A percentile compares a stretch with the other conserved stretches of the same genome.
phyloP scores from a whole-genome alignment of 2,113 vertebrate species.

The Bagarius yarrelli region DNA sequence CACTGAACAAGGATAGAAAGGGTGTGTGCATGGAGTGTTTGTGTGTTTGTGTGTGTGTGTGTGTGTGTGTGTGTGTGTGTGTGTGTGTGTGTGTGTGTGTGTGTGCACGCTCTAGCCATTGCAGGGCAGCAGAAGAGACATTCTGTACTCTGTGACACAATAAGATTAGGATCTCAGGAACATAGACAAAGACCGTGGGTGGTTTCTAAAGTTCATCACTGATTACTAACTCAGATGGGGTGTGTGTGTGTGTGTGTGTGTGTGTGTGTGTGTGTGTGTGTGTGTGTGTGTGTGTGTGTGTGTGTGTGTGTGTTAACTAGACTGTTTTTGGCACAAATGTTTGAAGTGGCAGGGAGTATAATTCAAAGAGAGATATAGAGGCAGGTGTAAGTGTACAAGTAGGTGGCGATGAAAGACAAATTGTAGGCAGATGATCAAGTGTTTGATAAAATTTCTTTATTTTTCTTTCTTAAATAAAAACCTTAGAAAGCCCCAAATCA shows the following conservation, averaged over 20 bases:
- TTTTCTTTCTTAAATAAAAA: not conserved
- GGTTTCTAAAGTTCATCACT: conserved; percentile 42
- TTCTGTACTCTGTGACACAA: conserved; percentile 42
- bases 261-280: not conserved
- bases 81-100: not conserved
- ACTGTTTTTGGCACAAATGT: not conserved
- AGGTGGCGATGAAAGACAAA: not conserved
- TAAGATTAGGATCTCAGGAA: conserved; percentile 44
- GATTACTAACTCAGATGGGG: conserved; percentile 27
- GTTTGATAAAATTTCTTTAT: not conserved
- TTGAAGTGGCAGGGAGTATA: not conserved
- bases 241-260: conserved; percentile 20
- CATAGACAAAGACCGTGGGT: conserved; percentile 35
- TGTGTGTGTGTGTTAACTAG: not conserved
- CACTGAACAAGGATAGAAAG: not conserved
- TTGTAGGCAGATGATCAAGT: not conserved
- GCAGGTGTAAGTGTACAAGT: not conserved
- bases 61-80: not conserved
- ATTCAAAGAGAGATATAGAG: not conserved
- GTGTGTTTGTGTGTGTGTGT: not conserved
- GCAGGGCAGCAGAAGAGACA: conserved; percentile 1
- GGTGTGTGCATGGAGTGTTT: not conserved
- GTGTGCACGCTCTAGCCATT: not conserved
- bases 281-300: not conserved
- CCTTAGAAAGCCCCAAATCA: not conserved